These are phyloP conservation scores for Coelinius sp. DNA, from an alignment of 2,888 invertebrate species.

Conservation along the genomic window DNA sequence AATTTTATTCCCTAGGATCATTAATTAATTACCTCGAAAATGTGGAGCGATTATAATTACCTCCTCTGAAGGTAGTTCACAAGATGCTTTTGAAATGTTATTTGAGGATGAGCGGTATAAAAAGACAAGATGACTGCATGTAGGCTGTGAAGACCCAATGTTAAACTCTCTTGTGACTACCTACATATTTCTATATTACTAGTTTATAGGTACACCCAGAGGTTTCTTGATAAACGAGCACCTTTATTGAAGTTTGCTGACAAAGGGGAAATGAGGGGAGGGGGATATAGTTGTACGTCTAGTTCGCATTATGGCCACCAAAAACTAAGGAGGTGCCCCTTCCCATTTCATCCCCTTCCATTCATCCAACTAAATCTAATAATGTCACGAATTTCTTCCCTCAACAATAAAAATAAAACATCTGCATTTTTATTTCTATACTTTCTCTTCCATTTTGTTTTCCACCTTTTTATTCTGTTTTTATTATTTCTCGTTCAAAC, in stretches of 20 bases:
- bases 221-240: constrained; percentile 44
- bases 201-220: constrained; percentile 13
- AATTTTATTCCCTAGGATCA: background rate
- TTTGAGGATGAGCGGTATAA: background rate
- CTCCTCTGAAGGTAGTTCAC: background rate
- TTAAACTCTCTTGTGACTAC: background rate
- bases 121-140: background rate
- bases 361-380: constrained; percentile 42
- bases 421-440: background rate
- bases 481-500: constrained; percentile 6
- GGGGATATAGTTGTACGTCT: constrained; percentile 6
- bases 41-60: background rate
- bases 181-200: background rate
- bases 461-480: background rate
- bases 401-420: constrained; percentile 11
- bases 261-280: constrained; percentile 36
- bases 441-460: background rate
- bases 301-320: constrained; percentile 24
- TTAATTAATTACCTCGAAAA: background rate
- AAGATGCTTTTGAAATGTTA: background rate
- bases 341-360: constrained; percentile 33
- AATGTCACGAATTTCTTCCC: constrained; percentile 30
- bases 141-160: background rate
- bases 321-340: constrained; percentile 30
- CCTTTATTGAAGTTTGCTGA: constrained; percentile 47